Base-by-base conservation (phyloP, 2,888 invertebrate genomes). In the Chaitophorus viminalis region DNA sequence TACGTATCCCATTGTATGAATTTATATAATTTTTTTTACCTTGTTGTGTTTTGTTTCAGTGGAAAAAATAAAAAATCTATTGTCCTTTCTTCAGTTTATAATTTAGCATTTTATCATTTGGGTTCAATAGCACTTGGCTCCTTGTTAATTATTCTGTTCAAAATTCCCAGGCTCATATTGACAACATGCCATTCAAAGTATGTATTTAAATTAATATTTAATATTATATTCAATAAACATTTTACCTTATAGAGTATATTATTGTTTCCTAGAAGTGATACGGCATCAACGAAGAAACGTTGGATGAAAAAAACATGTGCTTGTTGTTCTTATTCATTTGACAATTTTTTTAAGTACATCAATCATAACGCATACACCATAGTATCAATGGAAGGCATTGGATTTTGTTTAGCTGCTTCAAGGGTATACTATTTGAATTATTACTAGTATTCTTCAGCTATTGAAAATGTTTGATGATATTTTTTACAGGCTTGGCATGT, bases 51-150 rank as follows among this genome's bases (percentile, higher is more conserved):
- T 89, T 89, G 78, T 88, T 89, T 29, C 65, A 90, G 90, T 70
- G 88, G 89, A 60, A 89, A 89, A 84, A 86, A 85, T 46, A 92
- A 93, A 89, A 92, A 92, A 83, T 93, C 94, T 0, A 96, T 96
- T 31, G 94, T 95, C 2, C 91, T 94, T 89, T 94, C 94, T 90
- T 94, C 96, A 0, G 94, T 96, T 90, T 94, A 95, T 82, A 96
- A 96, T 90, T 92, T 97, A 52, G 90, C 96, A 11, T 95, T 95
- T 91, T 99, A 98, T 91, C 98, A 99, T 92, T 92, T 98, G 90
- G 99, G 99, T 25, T 97, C 99, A 0, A 95, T 98, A 8, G 99
- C 98, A 0, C 96, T 98, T 90, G 99, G 99, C 3, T 97, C 98
- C 0, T 94, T 99, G 90, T 93, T 99, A 68, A 97, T 99, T 89